Conservation (phyloP, 2,888 invertebrate species). For the Tetanocera ferruginea region DNA sequence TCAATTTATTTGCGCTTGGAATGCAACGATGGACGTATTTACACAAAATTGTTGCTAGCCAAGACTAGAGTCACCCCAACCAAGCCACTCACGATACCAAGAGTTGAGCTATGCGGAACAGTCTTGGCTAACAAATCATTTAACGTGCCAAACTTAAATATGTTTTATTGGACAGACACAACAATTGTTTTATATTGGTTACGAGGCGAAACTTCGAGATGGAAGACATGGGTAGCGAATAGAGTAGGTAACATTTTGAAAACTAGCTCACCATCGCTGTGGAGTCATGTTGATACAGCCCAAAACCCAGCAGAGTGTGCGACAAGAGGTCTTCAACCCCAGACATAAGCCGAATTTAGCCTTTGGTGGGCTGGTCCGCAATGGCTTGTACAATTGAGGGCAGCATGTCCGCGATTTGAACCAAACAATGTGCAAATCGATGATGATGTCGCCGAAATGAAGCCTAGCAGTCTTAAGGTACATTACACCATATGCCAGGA, state of each 20-base stretch:
- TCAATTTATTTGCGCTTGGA: constrained; percentile 19
- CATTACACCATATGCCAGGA: not conserved
- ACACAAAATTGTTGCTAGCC: not conserved
- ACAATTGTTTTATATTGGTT: constrained; percentile 34
- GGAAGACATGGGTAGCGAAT: constrained; percentile 2
- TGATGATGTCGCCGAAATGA: not conserved
- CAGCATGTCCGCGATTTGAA: not conserved
- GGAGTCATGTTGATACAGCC: not conserved
- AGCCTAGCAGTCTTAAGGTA: not conserved
- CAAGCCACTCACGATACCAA: constrained; percentile 19
- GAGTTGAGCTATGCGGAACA: constrained; percentile 32
- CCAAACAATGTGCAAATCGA: not conserved
- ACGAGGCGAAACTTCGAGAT: not conserved
- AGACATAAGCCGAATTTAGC: not conserved
- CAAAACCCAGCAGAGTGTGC: constrained; percentile 16
- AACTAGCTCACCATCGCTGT: not conserved
- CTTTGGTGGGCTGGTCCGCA: constrained; percentile 17
- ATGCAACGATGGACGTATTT: not conserved
- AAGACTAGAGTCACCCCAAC: constrained; percentile 27
- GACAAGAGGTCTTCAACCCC: constrained; percentile 1
- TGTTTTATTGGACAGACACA: constrained; percentile 33
- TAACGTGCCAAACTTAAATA: not conserved
- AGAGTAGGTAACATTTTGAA: constrained; percentile 2
- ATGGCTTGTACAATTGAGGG: not conserved
- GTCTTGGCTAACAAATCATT: constrained; percentile 11